phyloP scores from a whole-genome alignment of 2,888 invertebrate species.

The Drosophila koepferae region DNA sequence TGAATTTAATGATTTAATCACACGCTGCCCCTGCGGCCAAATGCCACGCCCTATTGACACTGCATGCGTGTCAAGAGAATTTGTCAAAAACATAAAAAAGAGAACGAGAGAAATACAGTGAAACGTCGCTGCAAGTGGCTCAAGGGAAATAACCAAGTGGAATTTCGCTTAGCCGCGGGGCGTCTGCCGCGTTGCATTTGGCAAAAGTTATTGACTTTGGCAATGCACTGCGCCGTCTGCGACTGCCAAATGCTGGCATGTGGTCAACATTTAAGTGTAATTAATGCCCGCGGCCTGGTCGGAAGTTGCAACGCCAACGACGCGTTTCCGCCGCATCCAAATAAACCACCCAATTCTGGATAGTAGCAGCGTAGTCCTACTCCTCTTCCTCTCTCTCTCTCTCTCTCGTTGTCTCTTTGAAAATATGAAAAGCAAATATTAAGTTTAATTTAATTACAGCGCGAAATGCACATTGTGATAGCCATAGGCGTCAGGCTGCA shows the following conservation, averaged over 20 bases:
- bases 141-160: constrained; percentile 76
- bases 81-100: constrained; percentile 68
- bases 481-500: not conserved
- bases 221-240: constrained; percentile 12
- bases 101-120: not conserved
- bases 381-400: not conserved
- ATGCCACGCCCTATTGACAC: constrained; percentile 78
- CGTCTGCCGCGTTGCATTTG: constrained; percentile 53
- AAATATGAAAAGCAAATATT: constrained; percentile 74
- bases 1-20: constrained; percentile 85
- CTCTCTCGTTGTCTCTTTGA: constrained; percentile 12
- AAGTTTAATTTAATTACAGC: constrained; percentile 76
- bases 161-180: constrained; percentile 43
- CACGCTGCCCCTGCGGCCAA: constrained; percentile 48
- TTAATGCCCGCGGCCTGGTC: constrained; percentile 83
- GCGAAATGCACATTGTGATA: constrained; percentile 26
- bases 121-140: constrained; percentile 63
- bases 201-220: constrained; percentile 64
- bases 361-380: not conserved
- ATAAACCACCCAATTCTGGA: constrained; percentile 14
- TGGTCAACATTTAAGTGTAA: constrained; percentile 85
- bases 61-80: constrained; percentile 78
- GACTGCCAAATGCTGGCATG: constrained; percentile 84
- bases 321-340: constrained; percentile 53
- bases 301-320: constrained; percentile 68